Base-by-base conservation (phyloP, 2,797 vertebrate species). In the Halcyon smyrnensis region DNA sequence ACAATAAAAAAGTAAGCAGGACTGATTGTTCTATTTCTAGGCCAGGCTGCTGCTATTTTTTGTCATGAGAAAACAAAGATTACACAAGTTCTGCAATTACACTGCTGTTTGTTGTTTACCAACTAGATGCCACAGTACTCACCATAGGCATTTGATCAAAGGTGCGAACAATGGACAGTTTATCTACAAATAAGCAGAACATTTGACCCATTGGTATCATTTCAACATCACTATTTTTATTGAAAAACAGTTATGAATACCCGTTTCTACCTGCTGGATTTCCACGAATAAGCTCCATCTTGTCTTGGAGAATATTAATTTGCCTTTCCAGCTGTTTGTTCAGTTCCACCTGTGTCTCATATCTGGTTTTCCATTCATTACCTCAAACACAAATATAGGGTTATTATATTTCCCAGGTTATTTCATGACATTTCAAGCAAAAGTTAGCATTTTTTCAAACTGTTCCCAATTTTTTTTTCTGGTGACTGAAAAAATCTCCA, bases 361-460 rank as follows among this genome's bases (percentile, higher is more conserved):
- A 99, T 77, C 98, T 98, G 8, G 98, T 99, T 98, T 98, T 99
- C 99, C 99, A 99, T 94, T 99, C 99, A 96, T 98, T 98, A 85
- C 96, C 99, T 99, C 84, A 85, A 62, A 87, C 85, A 87, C 8
- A 84, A 87, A 91, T 62, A 84, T 11, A 83, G 46, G 45, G 68
- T 75, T 77, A 89, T 32, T 36, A 16, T 77, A 76, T 78, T 88
- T 90, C 34, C 27, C 32, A 37, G 14, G 71, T 84, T 85, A 63
- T 41, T 85, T 82, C 1, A 10, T 51, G 57, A 2, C 10, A 48
- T 78, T 84, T 76, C 30, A 89, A 92, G 37, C 11, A 53, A 84
- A 87, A 71, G 30, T 9, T 50, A 39, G 12, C 9, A 85, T 68
- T 70, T 90, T 83, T 86, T 28, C 17, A 73, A 78, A 56, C 8